These are phyloP conservation scores for Piezodorus guildinii DNA, from an alignment of 1,140 invertebrate species.

Conservation along the genomic window DNA sequence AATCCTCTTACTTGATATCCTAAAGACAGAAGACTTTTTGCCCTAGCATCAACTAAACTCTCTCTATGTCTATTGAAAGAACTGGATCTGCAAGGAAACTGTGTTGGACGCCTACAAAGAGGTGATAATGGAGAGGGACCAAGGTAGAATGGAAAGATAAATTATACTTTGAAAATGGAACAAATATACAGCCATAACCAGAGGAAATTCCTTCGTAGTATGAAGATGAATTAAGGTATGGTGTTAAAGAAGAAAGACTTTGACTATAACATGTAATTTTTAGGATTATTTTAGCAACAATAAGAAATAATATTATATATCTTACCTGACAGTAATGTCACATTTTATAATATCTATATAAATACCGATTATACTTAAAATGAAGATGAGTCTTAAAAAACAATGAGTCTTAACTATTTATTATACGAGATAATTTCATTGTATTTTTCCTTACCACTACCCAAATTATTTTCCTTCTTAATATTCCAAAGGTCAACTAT, in stretches of 20 bases:
- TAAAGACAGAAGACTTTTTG: neutral
- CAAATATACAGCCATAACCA: slow-evolving; percentile 46
- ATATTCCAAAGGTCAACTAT: too few species aligned
- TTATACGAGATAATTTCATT: too few species aligned
- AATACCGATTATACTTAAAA: too few species aligned
- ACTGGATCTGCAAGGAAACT: slow-evolving; percentile 21
- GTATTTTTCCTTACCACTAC: too few species aligned
- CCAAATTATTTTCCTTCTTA: too few species aligned
- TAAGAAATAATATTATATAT: too few species aligned
- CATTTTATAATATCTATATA: too few species aligned
- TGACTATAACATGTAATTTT: slow-evolving; percentile 14
- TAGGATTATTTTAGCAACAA: neutral
- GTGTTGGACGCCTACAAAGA: slow-evolving; percentile 11
- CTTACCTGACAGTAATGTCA: too few species aligned
- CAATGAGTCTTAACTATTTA: too few species aligned
- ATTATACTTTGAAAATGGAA: slow-evolving; percentile 32
- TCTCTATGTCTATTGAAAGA: slow-evolving; percentile 18
- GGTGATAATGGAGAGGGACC: slow-evolving; percentile 12
- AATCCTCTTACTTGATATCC: slow-evolving; percentile 11
- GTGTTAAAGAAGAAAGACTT: slow-evolving; percentile 14
- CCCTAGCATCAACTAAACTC: neutral
- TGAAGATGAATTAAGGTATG: slow-evolving; percentile 18
- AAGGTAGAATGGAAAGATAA: slow-evolving; percentile 20
- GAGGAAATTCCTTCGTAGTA: slow-evolving; percentile 47
- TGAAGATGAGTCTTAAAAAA: too few species aligned